Base-by-base conservation (phyloP, 2,797 vertebrate genomes). In the Phalanger gymnotis region DNA sequence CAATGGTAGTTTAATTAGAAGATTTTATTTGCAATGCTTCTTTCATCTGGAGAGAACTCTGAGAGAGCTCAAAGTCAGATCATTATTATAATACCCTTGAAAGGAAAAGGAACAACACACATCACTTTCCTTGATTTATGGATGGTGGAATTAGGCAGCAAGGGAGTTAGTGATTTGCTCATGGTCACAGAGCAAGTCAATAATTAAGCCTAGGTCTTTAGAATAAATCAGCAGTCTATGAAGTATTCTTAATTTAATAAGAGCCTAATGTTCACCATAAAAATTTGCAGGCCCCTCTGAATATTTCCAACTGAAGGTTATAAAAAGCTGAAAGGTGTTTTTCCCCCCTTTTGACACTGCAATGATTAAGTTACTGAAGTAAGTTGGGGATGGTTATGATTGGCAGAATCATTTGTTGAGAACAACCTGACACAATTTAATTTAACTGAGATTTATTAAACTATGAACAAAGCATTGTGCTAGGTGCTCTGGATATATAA, bases 21-120 rank as follows among this genome's bases (percentile, higher is more conserved):
- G 13, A 52, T 34, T 93, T 40, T n/a, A 40, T 58, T 89, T 47
- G 58, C 55, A 91, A 54, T 55, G 57, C 54, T 52, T 92, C 90
- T 95, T 89, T 92, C 31, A 87, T 90, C 94, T 92, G 91, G 92
- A 92, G n/a, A 92, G 53, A 94, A 28, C 90, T 95, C 96, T 97
- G 94, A 66, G 53, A 92, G 47, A 40, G 6, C 56, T 93, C 66
- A 95, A 91, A 92, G 90, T 16, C 90, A 93, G 25, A 1, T 73
- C 91, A 93, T 96, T 91, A 54, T 66, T 53, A 19, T 57, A 81
- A 66, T 58, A 53, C 19, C 30, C 87, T 6, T 92, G 81, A 96
- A 54, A 96, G 54, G 30, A 27, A 92, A 93, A 96, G 81, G 3
- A 3, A 81, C n/a, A 81, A 9, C 66, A 81, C 16, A 81, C 7